A percentile compares a stretch with the other conserved stretches of the same genome.
Conservation (phyloP, 2,888 invertebrate genomes). For the Machimus atricapillus region DNA sequence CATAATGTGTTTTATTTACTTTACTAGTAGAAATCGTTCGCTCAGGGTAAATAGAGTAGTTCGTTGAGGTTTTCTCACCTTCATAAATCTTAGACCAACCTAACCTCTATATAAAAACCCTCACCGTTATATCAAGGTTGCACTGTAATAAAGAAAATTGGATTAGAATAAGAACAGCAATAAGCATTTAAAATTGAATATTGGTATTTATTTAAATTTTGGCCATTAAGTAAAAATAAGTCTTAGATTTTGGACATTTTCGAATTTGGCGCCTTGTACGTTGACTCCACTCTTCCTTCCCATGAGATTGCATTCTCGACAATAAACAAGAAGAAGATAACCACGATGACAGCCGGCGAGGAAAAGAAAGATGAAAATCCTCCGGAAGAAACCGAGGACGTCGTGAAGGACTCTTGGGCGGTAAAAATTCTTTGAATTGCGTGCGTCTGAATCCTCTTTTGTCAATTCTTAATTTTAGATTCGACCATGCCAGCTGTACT, state of each 20-base stretch:
- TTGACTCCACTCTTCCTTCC: not conserved
- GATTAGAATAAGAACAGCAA: no score
- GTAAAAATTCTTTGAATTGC: conserved; percentile 48
- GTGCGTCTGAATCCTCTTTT: not conserved
- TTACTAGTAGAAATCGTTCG: no score
- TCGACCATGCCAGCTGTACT: conserved; percentile 78
- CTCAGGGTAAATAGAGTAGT: no score
- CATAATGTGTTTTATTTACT: no score
- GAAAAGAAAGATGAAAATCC: not conserved
- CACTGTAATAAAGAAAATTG: no score
- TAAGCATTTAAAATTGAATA: no score
- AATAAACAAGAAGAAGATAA: not conserved
- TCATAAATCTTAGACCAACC: no score
- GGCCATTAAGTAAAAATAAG: no score
- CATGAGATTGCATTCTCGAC: not conserved
- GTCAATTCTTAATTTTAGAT: conserved; percentile 66
- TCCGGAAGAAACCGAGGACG: not conserved
- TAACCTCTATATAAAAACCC: no score
- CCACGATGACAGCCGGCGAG: not conserved
- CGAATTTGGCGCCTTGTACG: not conserved
- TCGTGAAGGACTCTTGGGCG: conserved; percentile 54
- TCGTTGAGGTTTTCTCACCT: no score
- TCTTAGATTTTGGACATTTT: not conserved
- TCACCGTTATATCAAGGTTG: no score
- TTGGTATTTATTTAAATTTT: no score